Evolutionary conservation across 1,140 invertebrate species (phyloP), one percentile per base, ranked within the genome.

Genomic region (Coptotermes formosanus): DNA sequence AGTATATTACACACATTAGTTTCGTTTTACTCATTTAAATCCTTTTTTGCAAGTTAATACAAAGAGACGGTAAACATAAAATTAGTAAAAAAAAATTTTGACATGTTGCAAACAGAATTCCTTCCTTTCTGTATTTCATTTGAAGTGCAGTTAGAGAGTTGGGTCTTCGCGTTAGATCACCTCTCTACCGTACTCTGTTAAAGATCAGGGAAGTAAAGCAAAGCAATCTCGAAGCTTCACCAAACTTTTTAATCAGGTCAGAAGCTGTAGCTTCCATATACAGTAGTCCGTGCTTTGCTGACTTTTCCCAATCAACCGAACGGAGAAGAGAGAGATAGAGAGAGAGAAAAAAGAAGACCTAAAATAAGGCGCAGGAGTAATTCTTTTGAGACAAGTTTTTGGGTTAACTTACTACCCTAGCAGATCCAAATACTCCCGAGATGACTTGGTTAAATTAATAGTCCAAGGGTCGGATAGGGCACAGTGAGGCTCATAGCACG

Each of bases 401-500:
- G 30, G 43, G 45, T 38, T 52, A 55, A 52, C 48, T 64, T 30
- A 84, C 83, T 52, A 2, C 45, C 25, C 21, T n/a, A 43, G 48
- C 44, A 25, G 82, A 84, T 84, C n/a, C 48, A 59, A 4, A 32
- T 52, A 48, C 30, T 55, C 48, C 0, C 6, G 83, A 59, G 59
- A 64, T 52, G 30, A 84, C 48, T 38, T 52, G 52, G 43, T 55
- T 55, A 64, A 84, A 84, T 55, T 59, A 64, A 48, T 64, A 38
- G 83, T 64, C 48, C 52, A 16, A n/a, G 59, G 83, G 38, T 55
- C 48, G 55, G 7, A 84, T 32, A 4, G 59, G 83, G 48, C 59
- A 21, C 48, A 38, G 48, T 32, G 48, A n/a, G n/a, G 83, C 83
- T 84, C 83, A 84, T 84, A 32, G 48, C 83, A 84, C 43, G 83